These are phyloP conservation scores for Lithophane semibrunnea DNA, from an alignment of 2,888 invertebrate genomes.

Conservation along the genomic window DNA sequence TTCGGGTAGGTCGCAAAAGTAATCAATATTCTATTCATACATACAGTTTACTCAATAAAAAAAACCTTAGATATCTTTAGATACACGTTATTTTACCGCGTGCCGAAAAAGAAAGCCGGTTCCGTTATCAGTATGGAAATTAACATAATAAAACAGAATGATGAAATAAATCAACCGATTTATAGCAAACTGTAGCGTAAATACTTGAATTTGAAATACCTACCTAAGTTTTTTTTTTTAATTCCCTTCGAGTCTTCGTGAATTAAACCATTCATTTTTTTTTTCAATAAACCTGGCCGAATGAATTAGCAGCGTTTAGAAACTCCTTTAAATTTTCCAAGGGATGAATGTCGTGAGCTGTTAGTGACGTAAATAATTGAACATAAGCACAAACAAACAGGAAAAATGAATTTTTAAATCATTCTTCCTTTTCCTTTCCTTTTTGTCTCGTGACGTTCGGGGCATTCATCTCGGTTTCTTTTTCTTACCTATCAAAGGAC, in stretches of 20 bases:
- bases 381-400: not conserved
- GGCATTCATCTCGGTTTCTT: conserved; percentile 21
- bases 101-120: conserved; percentile 14
- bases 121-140: conserved; percentile 42
- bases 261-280: conserved; percentile 12
- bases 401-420: not conserved
- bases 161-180: conserved; percentile 32
- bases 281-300: conserved; percentile 13
- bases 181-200: conserved; percentile 7
- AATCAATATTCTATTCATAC: not conserved
- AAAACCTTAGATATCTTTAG: not conserved
- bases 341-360: conserved; percentile 9
- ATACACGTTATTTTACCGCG: not conserved
- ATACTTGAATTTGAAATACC: conserved; percentile 13
- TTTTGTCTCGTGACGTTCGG: conserved; percentile 28
- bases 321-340: not conserved
- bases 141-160: conserved; percentile 33
- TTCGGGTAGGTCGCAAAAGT: not conserved
- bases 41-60: not conserved
- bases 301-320: conserved; percentile 18
- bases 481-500: not conserved
- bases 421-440: conserved; percentile 3
- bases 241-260: not conserved
- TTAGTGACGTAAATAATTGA: conserved; percentile 15
- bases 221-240: not conserved